phyloP scores from a whole-genome alignment of 2,797 vertebrate genomes.

The Hydrophis major region DNA sequence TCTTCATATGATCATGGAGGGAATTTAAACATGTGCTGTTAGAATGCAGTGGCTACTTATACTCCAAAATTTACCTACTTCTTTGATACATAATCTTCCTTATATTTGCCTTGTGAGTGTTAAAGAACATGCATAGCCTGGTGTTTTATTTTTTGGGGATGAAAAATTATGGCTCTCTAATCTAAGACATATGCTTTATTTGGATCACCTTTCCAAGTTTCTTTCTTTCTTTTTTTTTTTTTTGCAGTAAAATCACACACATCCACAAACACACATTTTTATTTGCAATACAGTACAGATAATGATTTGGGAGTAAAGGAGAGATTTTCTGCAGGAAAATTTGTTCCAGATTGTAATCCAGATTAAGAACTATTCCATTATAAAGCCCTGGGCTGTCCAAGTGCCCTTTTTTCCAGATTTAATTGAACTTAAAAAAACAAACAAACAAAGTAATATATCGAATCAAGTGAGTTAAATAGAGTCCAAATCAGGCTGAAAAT shows the following conservation, averaged over 20 bases:
- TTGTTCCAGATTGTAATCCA: neutral
- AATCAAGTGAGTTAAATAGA: neutral
- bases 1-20: neutral
- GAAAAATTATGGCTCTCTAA: neutral
- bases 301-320: neutral
- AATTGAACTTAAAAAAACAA: neutral
- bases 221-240: neutral
- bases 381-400: neutral
- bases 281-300: neutral
- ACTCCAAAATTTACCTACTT: neutral
- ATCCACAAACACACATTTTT: neutral
- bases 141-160: neutral
- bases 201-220: neutral
- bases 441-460: neutral
- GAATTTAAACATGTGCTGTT: neutral
- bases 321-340: neutral
- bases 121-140: neutral
- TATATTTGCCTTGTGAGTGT: neutral
- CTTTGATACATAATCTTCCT: neutral
- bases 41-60: neutral
- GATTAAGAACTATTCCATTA: neutral
- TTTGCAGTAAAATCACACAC: neutral
- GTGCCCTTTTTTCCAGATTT: neutral
- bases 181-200: neutral
- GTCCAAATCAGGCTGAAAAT: neutral